Evolutionary conservation across 2,797 vertebrate species (phyloP).

Genomic region (Sebastes cheni): DNA sequence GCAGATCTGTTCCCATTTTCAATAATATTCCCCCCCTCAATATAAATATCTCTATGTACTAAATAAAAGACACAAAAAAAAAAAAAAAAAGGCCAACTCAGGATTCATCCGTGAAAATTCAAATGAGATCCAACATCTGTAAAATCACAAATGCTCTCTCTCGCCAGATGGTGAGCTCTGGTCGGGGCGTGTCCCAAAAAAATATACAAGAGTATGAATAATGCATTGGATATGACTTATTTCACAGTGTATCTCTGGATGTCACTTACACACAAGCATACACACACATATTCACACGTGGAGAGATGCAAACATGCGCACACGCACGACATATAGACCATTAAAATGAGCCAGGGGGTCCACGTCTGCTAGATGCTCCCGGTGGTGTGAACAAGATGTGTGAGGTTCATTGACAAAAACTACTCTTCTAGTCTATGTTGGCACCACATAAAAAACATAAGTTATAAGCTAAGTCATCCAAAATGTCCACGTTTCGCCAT

Average conservation of each 20-base stretch:
- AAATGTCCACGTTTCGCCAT: conserved; percentile 49
- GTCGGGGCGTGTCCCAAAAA: conserved; percentile 57
- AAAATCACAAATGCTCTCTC: conserved; percentile 59
- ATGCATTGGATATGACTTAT: conserved; percentile 69
- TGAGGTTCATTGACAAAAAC: conserved; percentile 67
- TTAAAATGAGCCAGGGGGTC: conserved; percentile 55
- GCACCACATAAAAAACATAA: conserved; percentile 67
- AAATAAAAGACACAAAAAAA: conserved; percentile 58
- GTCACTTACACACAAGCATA: conserved; percentile 11
- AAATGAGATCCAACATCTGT: conserved; percentile 59
- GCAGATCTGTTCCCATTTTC: conserved; percentile 41
- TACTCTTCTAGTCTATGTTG: conserved; percentile 67
- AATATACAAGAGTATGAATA: conserved; percentile 73
- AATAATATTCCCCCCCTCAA: conserved; percentile 44
- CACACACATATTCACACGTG: neutral
- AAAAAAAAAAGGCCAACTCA: conserved; percentile 49
- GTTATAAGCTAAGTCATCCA: conserved; percentile 56
- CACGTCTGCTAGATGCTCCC: conserved; percentile 57
- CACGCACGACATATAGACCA: conserved; percentile 21
- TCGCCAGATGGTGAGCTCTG: conserved; percentile 53
- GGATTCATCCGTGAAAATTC: conserved; percentile 35
- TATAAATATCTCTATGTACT: conserved; percentile 75
- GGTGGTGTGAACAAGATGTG: conserved; percentile 55
- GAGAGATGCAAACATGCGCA: neutral
- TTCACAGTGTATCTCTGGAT: conserved; percentile 78